Evolutionary conservation across 2,797 vertebrate genomes (phyloP).

Genomic region (Xiphorhynchus erythropygius): DNA sequence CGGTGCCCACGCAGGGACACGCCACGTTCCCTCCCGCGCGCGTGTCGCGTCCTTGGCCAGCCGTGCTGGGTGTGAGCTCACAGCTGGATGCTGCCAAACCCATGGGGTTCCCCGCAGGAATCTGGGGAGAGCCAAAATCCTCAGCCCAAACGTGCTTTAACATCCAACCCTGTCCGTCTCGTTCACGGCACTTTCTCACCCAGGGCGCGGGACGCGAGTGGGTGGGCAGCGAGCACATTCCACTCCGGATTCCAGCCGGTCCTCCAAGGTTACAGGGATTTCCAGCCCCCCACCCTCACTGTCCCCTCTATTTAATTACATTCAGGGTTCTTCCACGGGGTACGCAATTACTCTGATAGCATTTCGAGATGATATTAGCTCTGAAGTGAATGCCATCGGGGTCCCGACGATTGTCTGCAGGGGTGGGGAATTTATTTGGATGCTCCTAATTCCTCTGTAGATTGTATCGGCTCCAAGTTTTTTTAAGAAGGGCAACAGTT

Average conservation of each 20-base stretch:
- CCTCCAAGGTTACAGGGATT: constrained; percentile 13
- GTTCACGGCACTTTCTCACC: background rate
- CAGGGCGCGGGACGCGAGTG: background rate
- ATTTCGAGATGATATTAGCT: background rate
- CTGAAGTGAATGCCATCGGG: background rate
- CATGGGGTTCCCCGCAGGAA: background rate
- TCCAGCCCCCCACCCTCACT: accelerated
- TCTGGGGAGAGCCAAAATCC: background rate
- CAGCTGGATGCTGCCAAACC: background rate
- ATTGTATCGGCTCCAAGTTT: background rate
- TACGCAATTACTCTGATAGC: background rate
- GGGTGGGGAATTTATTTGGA: background rate
- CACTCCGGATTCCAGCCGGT: constrained; percentile 18
- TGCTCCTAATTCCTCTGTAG: constrained; percentile 8
- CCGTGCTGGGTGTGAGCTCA: background rate
- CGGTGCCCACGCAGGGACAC: background rate
- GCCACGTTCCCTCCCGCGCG: background rate
- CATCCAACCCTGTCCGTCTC: background rate
- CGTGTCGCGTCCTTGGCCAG: background rate
- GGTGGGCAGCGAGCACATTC: constrained; percentile 17
- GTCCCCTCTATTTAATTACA: background rate
- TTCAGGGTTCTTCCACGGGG: background rate
- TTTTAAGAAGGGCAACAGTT: background rate
- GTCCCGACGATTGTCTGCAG: background rate
- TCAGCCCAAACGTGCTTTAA: background rate